Percentiles rank a stretch among this genome's conserved stretches.
phyloP scores from a whole-genome alignment of 2,113 vertebrate genomes.

The Urocitellus parryii region DNA sequence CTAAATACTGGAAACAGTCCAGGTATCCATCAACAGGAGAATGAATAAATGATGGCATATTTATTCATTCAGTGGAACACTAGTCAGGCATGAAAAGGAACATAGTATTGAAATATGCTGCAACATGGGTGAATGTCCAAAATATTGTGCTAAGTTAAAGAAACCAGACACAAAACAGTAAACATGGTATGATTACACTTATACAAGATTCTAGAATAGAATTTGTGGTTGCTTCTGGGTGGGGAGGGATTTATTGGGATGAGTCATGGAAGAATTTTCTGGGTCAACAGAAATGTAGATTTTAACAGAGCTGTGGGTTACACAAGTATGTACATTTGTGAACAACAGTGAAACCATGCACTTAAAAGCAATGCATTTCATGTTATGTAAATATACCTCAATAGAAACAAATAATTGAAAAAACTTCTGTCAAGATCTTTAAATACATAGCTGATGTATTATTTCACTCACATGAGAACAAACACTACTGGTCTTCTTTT shows the following conservation, averaged over 20 bases:
- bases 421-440: not conserved
- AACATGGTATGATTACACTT: not conserved
- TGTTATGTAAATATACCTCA: not conserved
- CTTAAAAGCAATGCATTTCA: not conserved
- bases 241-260: no score
- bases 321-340: not conserved
- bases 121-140: not conserved
- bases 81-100: not conserved
- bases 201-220: not conserved
- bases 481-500: not conserved
- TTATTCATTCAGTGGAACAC: not conserved
- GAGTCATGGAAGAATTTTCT: not conserved
- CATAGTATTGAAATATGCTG: not conserved
- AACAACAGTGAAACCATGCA: not conserved
- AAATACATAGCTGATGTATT: not conserved
- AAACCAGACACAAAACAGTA: not conserved
- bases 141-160: not conserved
- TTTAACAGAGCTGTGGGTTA: not conserved
- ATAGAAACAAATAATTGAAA: constrained; percentile 26
- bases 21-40: not conserved
- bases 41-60: not conserved
- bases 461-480: not conserved
- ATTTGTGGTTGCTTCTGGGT: not conserved
- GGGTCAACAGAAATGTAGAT: not conserved
- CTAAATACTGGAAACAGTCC: not conserved